Base-by-base conservation (phyloP, 1,140 invertebrate genomes). In the Panagrolaimus sp. region DNA sequence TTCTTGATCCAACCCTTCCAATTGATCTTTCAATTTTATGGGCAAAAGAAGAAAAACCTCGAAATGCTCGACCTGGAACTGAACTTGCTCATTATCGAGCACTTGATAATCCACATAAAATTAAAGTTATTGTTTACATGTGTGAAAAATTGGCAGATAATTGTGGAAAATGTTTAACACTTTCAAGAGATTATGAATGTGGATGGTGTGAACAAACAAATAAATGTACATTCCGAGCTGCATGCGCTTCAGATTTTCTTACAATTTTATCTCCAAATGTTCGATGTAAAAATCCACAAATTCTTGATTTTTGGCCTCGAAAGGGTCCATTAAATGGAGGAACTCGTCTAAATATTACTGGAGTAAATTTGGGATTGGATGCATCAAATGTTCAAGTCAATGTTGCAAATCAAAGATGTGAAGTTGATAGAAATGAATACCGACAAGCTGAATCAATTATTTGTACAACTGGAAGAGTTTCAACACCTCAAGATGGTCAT, bases 251-350 rank as follows among this genome's bases (percentile, higher is more conserved):
- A 38, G 23, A 42, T 63, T 42, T 27, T 13, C n/a, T 23, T 46
- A 69, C 67, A 57, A 47, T 47, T n/a, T 8, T 31, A n/a, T 45
- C 31, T 16, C 23, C 51, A 43, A 42, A n/a, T 44, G 65, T 66
- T n/a, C 53, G 82, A n/a, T 82, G 80, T 63, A 70, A 82, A 9
- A 68, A 75, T 61, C 80, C 80, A 1, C 44, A 38, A 14, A 83
- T 82, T 57, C 65, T 74, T 20, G 70, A 76, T 62, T 94, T 98
- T 74, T 91, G 91, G 84, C 95, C 95, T 0, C 82, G 92, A 44
- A 94, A 91, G 82, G 95, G 95, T 16, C 95, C 95, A 14, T 89
- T 94, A 64, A 91, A 95, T 86, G 96, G 96, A 25, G 94, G 94
- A 4, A 98, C 96, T 16, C 83, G 92, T 43, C 89, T 98, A 0